Evolutionary conservation across 2,113 vertebrate genomes (phyloP), one percentile per base, ranked within the genome.

Genomic region (Crotophaga sulcirostris): DNA sequence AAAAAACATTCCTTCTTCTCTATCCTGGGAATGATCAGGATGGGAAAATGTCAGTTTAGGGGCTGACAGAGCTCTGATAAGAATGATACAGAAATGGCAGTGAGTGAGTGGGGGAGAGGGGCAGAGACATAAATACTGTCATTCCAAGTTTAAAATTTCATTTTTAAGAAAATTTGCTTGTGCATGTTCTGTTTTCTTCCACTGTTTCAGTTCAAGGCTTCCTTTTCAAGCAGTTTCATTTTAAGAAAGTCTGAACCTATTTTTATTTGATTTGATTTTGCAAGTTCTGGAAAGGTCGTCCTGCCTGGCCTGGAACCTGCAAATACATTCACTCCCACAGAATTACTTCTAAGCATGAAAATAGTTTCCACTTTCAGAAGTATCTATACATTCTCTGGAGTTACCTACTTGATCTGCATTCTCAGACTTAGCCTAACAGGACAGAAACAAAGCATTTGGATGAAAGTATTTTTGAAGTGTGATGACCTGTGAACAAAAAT

Each of bases 21-120:
- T 98, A 98, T 98, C 98, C 98, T 96, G 97, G 93, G 90, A 97
- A 94, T 97, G 97, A 98, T 98, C 98, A 97, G 97, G 97, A 98
- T 96, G 97, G 97, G 97, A 97, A 98, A 98, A 98, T 98, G 97
- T 98, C 98, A 98, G 90, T 98, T 97, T 96, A 94, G 97, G 97
- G 97, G 97, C 97, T 98, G 98, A 98, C 97, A 98, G 97, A 96
- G 95, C 97, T 97, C 97, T 97, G 98, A 98, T 98, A 98, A 98
- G 97, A 96, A 95, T 28, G 88, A 96, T 92, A 95, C 38, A 84
- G 95, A 96, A 97, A 95, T 77, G 95, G 93, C 95, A 97, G 92
- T 58, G 55, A 66, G 38, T 10, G 60, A 63, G 38, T 77, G 84
- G 44, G 40, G 17, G 56, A 76, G 44, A 60, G 75, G 55, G 55